These are phyloP conservation scores for Ornithoptera alexandrae DNA, from an alignment of 2,888 invertebrate genomes.

Conservation along the genomic window DNA sequence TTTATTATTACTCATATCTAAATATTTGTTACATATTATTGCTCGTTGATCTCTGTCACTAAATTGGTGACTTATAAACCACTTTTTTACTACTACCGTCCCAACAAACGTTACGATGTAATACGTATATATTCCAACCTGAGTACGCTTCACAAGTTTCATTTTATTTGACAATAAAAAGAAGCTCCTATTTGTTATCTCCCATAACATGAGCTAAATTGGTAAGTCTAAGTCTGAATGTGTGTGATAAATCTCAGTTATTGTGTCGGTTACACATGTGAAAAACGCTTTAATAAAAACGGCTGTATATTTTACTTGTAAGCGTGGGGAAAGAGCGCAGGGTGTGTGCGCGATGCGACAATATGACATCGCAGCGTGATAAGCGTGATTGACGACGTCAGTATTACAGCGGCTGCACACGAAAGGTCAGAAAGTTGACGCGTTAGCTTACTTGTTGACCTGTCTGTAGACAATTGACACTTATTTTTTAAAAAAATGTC, in stretches of 20 bases:
- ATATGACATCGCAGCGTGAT: conserved; percentile 51
- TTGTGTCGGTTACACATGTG: conserved; percentile 28
- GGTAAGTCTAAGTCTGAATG: conserved; percentile 23
- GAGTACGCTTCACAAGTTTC: conserved; percentile 9
- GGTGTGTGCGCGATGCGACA: conserved; percentile 33
- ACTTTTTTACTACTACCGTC: conserved; percentile 1
- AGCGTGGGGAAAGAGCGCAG: conserved; percentile 1
- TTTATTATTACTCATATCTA: no score
- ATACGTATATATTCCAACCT: conserved; percentile 12
- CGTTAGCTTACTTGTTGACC: conserved; percentile 41
- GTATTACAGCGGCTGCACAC: conserved; percentile 40
- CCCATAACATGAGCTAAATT: conserved; percentile 27
- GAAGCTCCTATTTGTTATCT: conserved; percentile 25
- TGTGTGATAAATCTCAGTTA: conserved; percentile 30
- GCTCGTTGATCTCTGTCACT: no score
- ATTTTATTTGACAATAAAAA: conserved; percentile 26
- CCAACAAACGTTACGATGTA: conserved; percentile 15
- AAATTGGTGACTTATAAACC: neutral
- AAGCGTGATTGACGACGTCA: conserved; percentile 75
- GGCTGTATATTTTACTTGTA: conserved; percentile 26
- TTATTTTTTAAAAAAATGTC: neutral
- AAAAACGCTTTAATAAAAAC: conserved; percentile 30
- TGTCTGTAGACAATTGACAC: conserved; percentile 5
- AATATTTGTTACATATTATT: no score
- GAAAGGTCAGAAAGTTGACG: conserved; percentile 30